Evolutionary conservation across 2,888 invertebrate genomes (phyloP).

Genomic region (Conchocele bisecta): DNA sequence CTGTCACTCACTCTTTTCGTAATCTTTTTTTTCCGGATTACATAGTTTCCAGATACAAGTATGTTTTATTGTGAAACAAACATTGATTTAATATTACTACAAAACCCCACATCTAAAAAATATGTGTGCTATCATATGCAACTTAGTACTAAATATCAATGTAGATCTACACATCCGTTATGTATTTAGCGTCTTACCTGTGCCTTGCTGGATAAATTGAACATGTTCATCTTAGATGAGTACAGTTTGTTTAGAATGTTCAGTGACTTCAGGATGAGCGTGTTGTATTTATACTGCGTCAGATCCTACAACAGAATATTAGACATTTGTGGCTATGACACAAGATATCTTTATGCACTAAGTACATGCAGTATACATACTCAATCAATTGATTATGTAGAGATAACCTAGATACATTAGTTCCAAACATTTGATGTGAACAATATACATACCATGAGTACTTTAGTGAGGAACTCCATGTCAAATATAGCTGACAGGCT

Average conservation of each 20-base stretch:
- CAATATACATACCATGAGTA: conserved; percentile 74
- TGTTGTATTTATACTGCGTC: conserved; percentile 81
- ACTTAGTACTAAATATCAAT: too few species aligned
- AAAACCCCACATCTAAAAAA: too few species aligned
- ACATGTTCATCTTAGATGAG: conserved; percentile 82
- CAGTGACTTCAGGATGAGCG: conserved; percentile 81
- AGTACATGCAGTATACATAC: background rate
- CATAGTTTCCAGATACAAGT: too few species aligned
- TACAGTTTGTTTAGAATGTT: conserved; percentile 81
- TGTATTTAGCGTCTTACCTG: too few species aligned
- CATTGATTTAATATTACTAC: too few species aligned
- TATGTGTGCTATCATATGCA: too few species aligned
- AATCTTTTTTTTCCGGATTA: too few species aligned
- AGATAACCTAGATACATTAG: background rate
- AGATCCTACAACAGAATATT: conserved; percentile 74
- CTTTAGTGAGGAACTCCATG: conserved; percentile 76
- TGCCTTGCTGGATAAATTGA: conserved; percentile 79
- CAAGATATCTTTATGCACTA: background rate
- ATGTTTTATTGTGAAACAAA: too few species aligned
- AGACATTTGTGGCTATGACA: background rate
- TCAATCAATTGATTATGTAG: background rate
- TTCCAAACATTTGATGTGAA: background rate
- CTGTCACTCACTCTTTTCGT: too few species aligned
- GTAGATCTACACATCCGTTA: too few species aligned
- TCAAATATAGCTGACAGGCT: conserved; percentile 81